Base-by-base conservation (phyloP, 2,888 invertebrate species). In the Keiferia lycopersicella region DNA sequence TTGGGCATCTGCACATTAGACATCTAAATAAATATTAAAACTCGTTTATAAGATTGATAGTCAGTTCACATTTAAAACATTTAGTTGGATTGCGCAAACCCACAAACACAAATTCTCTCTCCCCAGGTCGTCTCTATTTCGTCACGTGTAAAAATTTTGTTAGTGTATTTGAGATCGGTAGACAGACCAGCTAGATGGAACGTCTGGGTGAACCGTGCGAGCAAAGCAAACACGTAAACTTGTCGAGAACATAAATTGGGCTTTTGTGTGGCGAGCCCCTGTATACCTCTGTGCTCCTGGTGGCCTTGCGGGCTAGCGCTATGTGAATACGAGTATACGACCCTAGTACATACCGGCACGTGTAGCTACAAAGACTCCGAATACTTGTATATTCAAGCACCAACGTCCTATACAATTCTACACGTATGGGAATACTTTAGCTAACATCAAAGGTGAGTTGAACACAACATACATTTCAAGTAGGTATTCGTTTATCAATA, bases 141-240 rank as follows among this genome's bases (percentile, higher is more conserved):
- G n/a, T n/a, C n/a, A n/a, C n/a, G n/a, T n/a, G n/a, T n/a, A n/a
- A 72, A 72, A 77, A 73, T 72, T 73, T 70, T 16, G 56, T 16
- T 0, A n/a, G 12, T 56, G 50, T 34, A 6, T 8, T 77, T 74
- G 65, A 75, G 76, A 72, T 76, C 70, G 70, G 74, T 76, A 81
- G 79, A 84, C 84, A 82, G 81, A 84, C 84, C 82, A 76, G 71
- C 65, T 74, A 77, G 76, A 81, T 81, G 78, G 78, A 81, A 79
- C 71, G 81, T 77, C 78, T 77, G 72, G 66, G 57, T 39, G 61
- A 59, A 48, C 30, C 50, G 70, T 65, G 67, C 62, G 69, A 66
- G 66, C 65, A 77, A 75, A 69, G 70, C 72, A 75, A 75, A 80
- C 77, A 78, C 72, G 73, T 76, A 75, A 74, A 77, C 71, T 64